These are phyloP conservation scores for Dallia pectoralis DNA, from an alignment of 2,797 vertebrate species.

Conservation along the genomic window DNA sequence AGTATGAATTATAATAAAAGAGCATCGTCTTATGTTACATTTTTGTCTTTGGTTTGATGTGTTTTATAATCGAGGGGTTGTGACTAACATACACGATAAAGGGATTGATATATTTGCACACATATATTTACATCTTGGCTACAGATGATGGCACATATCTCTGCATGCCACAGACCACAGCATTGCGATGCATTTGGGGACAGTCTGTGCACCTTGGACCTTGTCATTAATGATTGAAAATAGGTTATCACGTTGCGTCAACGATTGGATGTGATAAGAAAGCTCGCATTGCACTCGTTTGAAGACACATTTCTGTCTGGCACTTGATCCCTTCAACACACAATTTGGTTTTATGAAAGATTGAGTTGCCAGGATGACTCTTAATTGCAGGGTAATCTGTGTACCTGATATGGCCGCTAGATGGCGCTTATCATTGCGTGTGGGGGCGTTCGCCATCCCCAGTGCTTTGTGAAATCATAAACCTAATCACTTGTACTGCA, in stretches of 20 bases:
- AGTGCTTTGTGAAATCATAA: background rate
- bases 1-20: slow-evolving; percentile 57
- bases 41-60: slow-evolving; percentile 26
- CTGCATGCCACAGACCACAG: background rate
- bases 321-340: too few relatives aligned
- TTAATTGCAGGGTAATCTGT: background rate
- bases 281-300: background rate
- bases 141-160: background rate
- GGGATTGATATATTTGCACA: background rate
- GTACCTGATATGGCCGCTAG: slow-evolving; percentile 29
- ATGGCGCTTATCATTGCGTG: slow-evolving; percentile 38
- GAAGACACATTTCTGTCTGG: background rate
- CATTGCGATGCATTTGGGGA: background rate
- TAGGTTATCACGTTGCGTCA: background rate
- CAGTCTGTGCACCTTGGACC: background rate
- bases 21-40: slow-evolving; percentile 43
- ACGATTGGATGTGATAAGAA: background rate
- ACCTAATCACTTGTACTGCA: background rate
- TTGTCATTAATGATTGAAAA: background rate
- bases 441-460: background rate
- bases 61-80: background rate
- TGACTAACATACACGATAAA: background rate
- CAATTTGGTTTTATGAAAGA: background rate
- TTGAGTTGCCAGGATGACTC: background rate
- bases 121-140: background rate